Percentiles rank a stretch among this genome's conserved stretches.
Conservation (phyloP, 1,140 invertebrate species). For the Pentalonia nigronervosa region DNA sequence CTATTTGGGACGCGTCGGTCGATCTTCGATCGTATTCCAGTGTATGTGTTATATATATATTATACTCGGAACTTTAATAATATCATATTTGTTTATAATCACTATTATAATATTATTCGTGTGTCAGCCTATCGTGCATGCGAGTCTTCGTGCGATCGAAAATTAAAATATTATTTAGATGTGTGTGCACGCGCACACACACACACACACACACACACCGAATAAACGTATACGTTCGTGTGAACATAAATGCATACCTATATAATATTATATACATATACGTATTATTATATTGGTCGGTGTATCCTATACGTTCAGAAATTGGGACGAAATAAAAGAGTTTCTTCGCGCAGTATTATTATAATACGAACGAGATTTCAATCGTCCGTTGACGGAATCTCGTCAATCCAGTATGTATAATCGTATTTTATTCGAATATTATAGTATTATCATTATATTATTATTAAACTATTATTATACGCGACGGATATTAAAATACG, state of each 20-base stretch:
- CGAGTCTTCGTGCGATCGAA: background rate
- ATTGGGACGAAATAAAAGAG: background rate
- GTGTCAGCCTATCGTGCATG: background rate
- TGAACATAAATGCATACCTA: background rate
- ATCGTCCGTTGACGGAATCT: slow-evolving; percentile 17
- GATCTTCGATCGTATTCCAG: too few species aligned
- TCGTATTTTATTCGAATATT: slow-evolving; percentile 36
- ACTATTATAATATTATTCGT: background rate
- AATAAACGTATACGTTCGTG: background rate
- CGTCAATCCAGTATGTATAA: slow-evolving; percentile 50
- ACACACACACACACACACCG: background rate
- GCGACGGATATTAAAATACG: slow-evolving; percentile 13
- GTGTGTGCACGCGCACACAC: background rate
- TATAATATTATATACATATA: background rate
- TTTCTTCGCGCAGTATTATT: background rate
- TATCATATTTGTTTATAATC: background rate
- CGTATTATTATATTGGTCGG: background rate
- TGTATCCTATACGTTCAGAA: background rate
- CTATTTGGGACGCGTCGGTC: too few species aligned
- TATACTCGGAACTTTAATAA: too few species aligned
- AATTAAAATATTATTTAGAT: background rate
- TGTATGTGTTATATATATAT: too few species aligned
- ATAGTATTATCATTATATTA: background rate
- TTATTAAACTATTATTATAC: background rate
- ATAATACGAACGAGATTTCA: background rate